These are phyloP conservation scores for Botia almorhae DNA, from an alignment of 2,797 vertebrate species.

Conservation along the genomic window DNA sequence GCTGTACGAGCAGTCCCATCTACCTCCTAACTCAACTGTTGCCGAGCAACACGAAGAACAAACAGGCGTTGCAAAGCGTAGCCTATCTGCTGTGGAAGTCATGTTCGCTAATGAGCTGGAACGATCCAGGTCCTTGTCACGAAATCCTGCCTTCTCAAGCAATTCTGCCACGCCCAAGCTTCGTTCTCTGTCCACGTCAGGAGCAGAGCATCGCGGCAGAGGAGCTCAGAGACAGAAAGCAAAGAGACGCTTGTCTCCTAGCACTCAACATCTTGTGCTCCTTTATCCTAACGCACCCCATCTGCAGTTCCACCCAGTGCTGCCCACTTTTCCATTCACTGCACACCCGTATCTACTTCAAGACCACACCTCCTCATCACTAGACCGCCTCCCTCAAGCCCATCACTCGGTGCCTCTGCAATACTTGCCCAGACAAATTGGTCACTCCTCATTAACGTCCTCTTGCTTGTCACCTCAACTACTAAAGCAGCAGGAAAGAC, in stretches of 20 bases:
- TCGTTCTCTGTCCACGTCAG: constrained; percentile 69
- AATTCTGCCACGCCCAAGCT: constrained; percentile 69
- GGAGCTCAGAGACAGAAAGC: constrained; percentile 68
- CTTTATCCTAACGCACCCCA: constrained; percentile 78
- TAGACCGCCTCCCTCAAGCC: constrained; percentile 76
- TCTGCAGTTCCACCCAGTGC: constrained; percentile 75
- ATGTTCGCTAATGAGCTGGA: constrained; percentile 68
- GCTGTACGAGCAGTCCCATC: constrained; percentile 67
- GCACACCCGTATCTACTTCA: constrained; percentile 67
- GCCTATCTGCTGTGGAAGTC: constrained; percentile 79
- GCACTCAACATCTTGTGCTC: constrained; percentile 77
- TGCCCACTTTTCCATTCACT: constrained; percentile 74
- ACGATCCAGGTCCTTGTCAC: constrained; percentile 71
- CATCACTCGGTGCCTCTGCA: constrained; percentile 64
- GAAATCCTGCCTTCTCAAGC: constrained; percentile 66
- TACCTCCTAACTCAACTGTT: constrained; percentile 55
- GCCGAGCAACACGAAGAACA: constrained; percentile 69
- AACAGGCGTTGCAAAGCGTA: constrained; percentile 70
- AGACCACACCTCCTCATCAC: constrained; percentile 74
- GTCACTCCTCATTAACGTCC: constrained; percentile 48
- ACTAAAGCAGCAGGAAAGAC: constrained; percentile 63
- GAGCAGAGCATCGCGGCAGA: constrained; percentile 48
- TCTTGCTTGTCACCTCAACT: constrained; percentile 67
- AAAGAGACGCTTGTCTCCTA: constrained; percentile 67
- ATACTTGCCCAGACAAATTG: constrained; percentile 61